These are phyloP conservation scores for Eumaeus atala DNA, from an alignment of 1,140 invertebrate species.

Conservation along the genomic window DNA sequence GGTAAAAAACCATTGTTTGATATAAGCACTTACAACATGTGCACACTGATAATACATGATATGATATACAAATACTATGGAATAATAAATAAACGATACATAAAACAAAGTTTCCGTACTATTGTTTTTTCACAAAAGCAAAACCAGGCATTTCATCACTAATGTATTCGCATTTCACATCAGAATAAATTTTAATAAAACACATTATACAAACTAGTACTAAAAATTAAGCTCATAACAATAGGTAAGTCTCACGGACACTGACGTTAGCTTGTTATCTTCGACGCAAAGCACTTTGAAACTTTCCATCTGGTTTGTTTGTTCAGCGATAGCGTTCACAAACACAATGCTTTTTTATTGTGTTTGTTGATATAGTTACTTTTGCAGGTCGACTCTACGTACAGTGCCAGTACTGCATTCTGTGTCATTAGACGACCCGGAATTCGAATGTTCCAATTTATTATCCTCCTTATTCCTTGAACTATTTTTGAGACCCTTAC, in stretches of 20 bases:
- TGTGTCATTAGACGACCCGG: slow-evolving; percentile 70
- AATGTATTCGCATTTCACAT: neutral
- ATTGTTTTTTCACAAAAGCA: neutral
- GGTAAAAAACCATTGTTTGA: no score
- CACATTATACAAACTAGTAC: neutral
- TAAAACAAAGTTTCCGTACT: neutral
- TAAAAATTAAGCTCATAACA: neutral
- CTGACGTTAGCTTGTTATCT: slow-evolving; percentile 7
- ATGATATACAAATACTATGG: no score
- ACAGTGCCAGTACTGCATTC: slow-evolving; percentile 72
- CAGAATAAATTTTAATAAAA: neutral
- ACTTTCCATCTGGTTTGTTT: slow-evolving; percentile 4
- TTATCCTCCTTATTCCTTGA: slow-evolving; percentile 43
- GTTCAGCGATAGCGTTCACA: neutral
- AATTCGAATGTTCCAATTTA: slow-evolving; percentile 67
- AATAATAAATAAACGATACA: neutral
- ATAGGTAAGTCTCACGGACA: neutral
- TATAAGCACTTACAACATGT: no score
- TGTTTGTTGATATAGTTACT: neutral
- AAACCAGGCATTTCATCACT: neutral
- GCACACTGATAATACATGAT: no score
- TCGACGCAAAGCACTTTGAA: neutral
- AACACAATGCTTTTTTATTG: neutral
- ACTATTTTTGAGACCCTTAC: slow-evolving; percentile 36
- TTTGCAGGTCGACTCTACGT: slow-evolving; percentile 50